Evolutionary conservation across 2,797 vertebrate genomes (phyloP).

Genomic region (Eutrigla gurnardus): DNA sequence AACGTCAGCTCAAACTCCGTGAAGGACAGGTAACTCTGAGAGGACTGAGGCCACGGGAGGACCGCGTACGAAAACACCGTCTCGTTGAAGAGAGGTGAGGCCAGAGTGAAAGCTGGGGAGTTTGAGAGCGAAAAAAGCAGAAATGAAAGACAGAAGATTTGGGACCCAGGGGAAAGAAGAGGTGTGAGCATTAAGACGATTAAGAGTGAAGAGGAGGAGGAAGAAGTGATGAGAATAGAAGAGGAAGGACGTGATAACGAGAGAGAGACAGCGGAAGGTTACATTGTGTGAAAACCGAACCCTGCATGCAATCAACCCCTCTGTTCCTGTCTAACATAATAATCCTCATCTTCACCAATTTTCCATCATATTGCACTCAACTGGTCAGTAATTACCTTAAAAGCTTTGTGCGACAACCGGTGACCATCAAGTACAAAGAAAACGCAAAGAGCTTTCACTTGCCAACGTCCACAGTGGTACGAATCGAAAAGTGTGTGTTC

Average conservation of each 20-base stretch:
- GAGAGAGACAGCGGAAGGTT: constrained; percentile 9
- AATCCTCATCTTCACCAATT: constrained; percentile 37
- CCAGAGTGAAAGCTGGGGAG: constrained; percentile 87
- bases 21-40: constrained; percentile 93
- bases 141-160: not conserved
- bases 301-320: constrained; percentile 33
- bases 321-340: constrained; percentile 31
- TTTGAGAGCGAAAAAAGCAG: not conserved
- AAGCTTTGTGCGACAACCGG: constrained; percentile 36
- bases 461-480: not conserved
- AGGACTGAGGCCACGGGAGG: constrained; percentile 90
- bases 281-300: constrained; percentile 23
- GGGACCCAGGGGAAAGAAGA: not conserved
- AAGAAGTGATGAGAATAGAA: constrained; percentile 5
- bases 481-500: not conserved
- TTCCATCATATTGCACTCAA: constrained; percentile 29
- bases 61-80: constrained; percentile 89
- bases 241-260: not conserved
- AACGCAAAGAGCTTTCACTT: constrained; percentile 8
- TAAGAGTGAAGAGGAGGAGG: constrained; percentile 17
- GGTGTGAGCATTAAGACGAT: not conserved
- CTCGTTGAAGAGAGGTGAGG: constrained; percentile 92
- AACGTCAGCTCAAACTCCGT: constrained; percentile 96
- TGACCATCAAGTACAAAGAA: constrained; percentile 11
- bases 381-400: constrained; percentile 49